A percentile compares a stretch with the other conserved stretches of the same genome.
phyloP scores from a whole-genome alignment of 37 sponge, comb jelly and placozoan genomes.

The Amphimedon queenslandica region DNA sequence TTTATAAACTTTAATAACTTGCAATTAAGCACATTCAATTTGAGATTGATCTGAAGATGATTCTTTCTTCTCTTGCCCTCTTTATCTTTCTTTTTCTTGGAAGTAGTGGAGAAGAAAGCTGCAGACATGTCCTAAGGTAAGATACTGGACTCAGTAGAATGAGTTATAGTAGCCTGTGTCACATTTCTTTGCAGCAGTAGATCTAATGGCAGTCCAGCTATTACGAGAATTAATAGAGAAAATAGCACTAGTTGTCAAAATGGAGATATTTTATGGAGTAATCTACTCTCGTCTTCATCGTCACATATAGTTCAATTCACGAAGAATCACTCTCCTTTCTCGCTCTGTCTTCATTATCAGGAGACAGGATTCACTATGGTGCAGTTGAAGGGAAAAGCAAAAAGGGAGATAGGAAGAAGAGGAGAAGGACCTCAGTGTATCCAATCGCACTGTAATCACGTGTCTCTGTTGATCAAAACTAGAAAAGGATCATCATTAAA shows the following conservation, averaged over 20 bases:
- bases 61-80: no score
- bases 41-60: no score
- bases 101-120: no score
- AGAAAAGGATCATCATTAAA: no score
- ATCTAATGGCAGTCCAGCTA: not conserved
- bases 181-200: not conserved
- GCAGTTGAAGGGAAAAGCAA: not conserved
- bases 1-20: no score
- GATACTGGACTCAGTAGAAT: no score
- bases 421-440: not conserved
- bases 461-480: not conserved
- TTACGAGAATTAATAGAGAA: not conserved
- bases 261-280: not conserved
- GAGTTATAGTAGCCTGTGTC: no score
- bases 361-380: not conserved
- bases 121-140: no score
- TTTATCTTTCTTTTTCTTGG: no score
- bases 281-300: not conserved
- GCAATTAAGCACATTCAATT: no score
- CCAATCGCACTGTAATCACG: slow-evolving; percentile 4
- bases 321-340: slow-evolving; percentile 1
- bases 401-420: not conserved
- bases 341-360: not conserved
- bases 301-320: not conserved
- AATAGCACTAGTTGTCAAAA: not conserved